Conservation (phyloP, 2,888 invertebrate species). For the Thumatha senex region DNA sequence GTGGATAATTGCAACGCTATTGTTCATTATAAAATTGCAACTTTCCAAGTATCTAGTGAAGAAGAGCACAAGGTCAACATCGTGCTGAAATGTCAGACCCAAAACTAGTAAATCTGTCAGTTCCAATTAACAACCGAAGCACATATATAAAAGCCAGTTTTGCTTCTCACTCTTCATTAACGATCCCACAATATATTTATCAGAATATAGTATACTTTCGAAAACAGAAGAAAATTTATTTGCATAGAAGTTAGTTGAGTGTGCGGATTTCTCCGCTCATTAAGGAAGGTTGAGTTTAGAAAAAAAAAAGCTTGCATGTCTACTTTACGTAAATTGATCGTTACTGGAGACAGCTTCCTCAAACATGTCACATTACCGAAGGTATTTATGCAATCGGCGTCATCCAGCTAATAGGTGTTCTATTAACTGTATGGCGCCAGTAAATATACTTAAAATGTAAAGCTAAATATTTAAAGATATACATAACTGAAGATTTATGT, state of each 20-base stretch:
- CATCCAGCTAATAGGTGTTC: conserved; percentile 43
- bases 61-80: not conserved
- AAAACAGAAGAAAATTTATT: conserved; percentile 72
- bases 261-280: conserved; percentile 69
- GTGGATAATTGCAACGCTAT: not conserved
- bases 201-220: conserved; percentile 50
- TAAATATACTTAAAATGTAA: conserved; percentile 17
- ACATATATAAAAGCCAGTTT: conserved; percentile 45
- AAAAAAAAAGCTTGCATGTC: conserved; percentile 48
- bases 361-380: conserved; percentile 47
- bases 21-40: not conserved
- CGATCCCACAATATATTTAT: conserved; percentile 53
- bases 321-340: conserved; percentile 64
- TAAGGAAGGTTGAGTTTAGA: conserved; percentile 62
- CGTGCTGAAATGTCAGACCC: not conserved
- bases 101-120: not conserved
- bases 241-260: conserved; percentile 66
- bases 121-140: conserved; percentile 1
- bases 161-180: conserved; percentile 46
- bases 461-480: not conserved
- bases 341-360: conserved; percentile 62
- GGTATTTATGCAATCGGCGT: conserved; percentile 60
- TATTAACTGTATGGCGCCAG: conserved; percentile 31
- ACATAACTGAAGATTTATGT: conserved; percentile 20
- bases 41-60: not conserved